Conservation (phyloP, 2,113 vertebrate genomes). For the Mus spicilegus region DNA sequence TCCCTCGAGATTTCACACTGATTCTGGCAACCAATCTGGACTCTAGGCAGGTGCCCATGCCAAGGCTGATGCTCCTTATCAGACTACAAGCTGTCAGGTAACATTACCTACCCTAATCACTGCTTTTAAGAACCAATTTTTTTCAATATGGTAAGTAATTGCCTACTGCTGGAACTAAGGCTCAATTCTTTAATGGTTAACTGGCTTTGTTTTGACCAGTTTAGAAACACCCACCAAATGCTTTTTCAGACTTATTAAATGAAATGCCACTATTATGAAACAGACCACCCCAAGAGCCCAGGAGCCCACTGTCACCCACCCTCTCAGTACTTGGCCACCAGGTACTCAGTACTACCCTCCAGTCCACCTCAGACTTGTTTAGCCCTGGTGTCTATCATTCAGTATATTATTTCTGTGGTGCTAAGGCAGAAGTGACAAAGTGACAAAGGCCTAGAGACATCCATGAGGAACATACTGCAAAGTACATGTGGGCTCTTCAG, state of each 20-base stretch:
- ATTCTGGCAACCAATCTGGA: not conserved
- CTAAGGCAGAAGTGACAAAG: not conserved
- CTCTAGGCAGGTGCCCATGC: not conserved
- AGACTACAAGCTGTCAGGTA: not conserved
- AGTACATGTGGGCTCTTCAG: not conserved
- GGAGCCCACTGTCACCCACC: not conserved
- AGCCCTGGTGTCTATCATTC: too few species aligned
- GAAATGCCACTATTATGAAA: not conserved
- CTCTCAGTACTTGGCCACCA: not conserved
- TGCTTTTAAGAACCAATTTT: not conserved
- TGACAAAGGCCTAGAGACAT: not conserved
- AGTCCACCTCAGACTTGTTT: not conserved
- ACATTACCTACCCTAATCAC: not conserved
- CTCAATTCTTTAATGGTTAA: not conserved
- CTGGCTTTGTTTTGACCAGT: not conserved
- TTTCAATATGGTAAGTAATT: not conserved
- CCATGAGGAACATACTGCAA: not conserved
- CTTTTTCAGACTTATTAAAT: not conserved
- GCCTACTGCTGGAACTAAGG: not conserved
- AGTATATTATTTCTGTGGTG: too few species aligned
- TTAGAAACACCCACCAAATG: not conserved
- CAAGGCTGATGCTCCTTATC: not conserved
- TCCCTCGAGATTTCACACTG: not conserved
- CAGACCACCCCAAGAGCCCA: too few species aligned
- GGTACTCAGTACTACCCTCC: accelerated